Conservation (phyloP, 2,797 vertebrate genomes). For the Acrocephalus scirpaceus region DNA sequence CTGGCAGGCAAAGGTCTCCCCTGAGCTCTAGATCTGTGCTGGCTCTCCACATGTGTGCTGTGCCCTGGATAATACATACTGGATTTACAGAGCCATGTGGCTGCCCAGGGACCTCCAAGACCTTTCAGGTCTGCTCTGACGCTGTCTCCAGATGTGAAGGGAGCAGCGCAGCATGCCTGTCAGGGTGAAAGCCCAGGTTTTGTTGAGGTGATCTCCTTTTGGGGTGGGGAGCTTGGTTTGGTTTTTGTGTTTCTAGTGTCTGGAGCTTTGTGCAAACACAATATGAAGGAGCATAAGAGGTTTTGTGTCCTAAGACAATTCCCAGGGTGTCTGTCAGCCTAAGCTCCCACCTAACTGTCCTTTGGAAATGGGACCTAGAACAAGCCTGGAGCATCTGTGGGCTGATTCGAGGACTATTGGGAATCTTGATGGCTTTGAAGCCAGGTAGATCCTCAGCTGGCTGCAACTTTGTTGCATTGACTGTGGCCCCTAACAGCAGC, state of each 20-base stretch:
- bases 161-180: not conserved
- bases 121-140: not conserved
- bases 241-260: not conserved
- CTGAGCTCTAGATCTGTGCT: not conserved
- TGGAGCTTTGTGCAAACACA: not conserved
- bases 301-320: not conserved
- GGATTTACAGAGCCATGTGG: rapidly evolving
- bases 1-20: not conserved
- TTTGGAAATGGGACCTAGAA: not conserved
- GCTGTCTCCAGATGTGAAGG: not conserved
- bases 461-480: not conserved
- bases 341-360: rapidly evolving
- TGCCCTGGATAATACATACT: not conserved
- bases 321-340: not conserved
- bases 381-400: rapidly evolving
- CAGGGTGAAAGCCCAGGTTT: not conserved
- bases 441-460: not conserved
- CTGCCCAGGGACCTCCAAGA: not conserved
- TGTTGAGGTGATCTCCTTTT: not conserved
- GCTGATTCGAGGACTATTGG: not conserved
- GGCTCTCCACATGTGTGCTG: not conserved
- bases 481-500: rapidly evolving
- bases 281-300: not conserved
- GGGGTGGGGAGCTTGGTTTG: not conserved
- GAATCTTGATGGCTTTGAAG: not conserved